Percentiles rank a stretch among this genome's conserved stretches.
Conservation (phyloP, 2,888 invertebrate species). For the Tachina grossa region DNA sequence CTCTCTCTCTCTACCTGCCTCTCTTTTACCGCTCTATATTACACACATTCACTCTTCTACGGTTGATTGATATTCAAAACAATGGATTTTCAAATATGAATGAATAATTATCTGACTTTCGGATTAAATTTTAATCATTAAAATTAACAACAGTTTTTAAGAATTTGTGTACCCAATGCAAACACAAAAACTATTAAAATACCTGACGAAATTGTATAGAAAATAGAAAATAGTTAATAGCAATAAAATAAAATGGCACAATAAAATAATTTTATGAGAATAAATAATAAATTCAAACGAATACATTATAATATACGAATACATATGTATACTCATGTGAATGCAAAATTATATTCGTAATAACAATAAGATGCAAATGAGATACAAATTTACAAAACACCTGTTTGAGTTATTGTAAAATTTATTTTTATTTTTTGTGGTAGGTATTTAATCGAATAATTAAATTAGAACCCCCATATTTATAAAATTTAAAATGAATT, state of each 20-base stretch:
- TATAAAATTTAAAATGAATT: too few relatives aligned
- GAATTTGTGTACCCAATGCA: conserved; percentile 3
- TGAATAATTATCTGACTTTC: conserved; percentile 36
- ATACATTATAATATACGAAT: neutral
- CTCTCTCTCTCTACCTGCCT: neutral
- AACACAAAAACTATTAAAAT: conserved; percentile 3
- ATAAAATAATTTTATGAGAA: conserved; percentile 30
- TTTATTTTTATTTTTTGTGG: conserved; percentile 1
- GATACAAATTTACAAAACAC: conserved; percentile 27
- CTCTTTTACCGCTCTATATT: too few relatives aligned
- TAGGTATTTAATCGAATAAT: conserved; percentile 21
- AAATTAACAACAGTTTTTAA: conserved; percentile 12
- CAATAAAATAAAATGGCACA: conserved; percentile 20
- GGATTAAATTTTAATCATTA: too few relatives aligned
- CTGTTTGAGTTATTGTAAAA: conserved; percentile 13
- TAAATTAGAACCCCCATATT: too few relatives aligned
- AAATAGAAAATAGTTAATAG: conserved; percentile 14
- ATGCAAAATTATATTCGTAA: neutral
- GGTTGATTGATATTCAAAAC: conserved; percentile 9
- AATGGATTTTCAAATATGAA: conserved; percentile 11
- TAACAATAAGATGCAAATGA: neutral
- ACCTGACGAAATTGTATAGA: neutral
- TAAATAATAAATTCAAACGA: conserved; percentile 12
- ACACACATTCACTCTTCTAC: neutral
- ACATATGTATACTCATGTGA: neutral